Conservation (phyloP, 1,140 invertebrate species). For the Drosophila serrata region DNA sequence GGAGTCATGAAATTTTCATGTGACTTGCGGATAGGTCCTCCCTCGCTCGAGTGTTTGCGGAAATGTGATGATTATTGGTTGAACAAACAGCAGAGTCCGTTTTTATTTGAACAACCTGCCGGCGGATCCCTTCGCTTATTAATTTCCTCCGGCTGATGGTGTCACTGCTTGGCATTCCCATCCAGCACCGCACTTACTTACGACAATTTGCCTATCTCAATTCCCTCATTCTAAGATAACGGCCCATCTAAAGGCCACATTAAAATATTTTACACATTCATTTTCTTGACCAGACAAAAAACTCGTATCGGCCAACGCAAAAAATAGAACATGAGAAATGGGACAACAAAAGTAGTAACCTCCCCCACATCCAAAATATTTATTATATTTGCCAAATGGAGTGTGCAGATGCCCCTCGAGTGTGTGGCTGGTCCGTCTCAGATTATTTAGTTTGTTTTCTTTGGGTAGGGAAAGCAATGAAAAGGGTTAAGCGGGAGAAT, state of each 20-base stretch:
- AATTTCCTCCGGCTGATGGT: constrained; percentile 12
- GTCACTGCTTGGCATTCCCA: constrained; percentile 30
- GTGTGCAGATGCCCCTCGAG: constrained; percentile 37
- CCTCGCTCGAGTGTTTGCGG: constrained; percentile 62
- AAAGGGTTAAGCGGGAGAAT: constrained; percentile 73
- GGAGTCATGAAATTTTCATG: constrained; percentile 76
- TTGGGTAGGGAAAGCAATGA: constrained; percentile 50
- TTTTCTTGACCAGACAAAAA: constrained; percentile 70
- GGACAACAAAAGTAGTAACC: constrained; percentile 2
- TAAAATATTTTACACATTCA: constrained; percentile 79
- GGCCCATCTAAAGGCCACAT: constrained; percentile 47
- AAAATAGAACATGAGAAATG: constrained; percentile 37
- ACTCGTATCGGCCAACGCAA: constrained; percentile 57
- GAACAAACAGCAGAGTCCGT: constrained; percentile 56
- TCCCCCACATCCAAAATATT: constrained; percentile 62
- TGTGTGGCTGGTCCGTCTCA: constrained; percentile 23
- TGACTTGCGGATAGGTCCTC: constrained; percentile 34
- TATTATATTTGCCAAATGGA: constrained; percentile 81
- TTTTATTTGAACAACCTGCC: constrained; percentile 38
- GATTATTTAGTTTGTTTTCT: constrained; percentile 45
- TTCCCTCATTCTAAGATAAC: constrained; percentile 7
- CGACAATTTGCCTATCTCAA: constrained; percentile 48
- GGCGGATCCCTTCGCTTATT: constrained; percentile 25
- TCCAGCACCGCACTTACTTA: constrained; percentile 38
- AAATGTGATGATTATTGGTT: constrained; percentile 83